Conservation (phyloP, 35 echinoderm and acorn worm genomes). For the Eucidaris tribuloides region DNA sequence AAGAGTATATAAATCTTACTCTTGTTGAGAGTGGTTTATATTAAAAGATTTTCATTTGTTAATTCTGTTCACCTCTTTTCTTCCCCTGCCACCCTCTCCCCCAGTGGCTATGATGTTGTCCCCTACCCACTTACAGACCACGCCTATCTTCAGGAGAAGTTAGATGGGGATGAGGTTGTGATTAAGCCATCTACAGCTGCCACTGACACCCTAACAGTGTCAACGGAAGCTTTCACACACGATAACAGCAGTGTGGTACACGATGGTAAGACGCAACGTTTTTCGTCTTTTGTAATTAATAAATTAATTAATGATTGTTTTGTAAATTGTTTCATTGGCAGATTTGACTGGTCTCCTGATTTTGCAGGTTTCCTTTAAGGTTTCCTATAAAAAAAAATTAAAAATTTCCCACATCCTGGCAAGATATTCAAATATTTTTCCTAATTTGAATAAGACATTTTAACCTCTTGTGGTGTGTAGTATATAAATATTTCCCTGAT, state of each 20-base stretch:
- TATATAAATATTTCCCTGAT: too few relatives aligned
- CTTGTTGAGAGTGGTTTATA: too few relatives aligned
- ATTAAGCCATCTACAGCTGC: constrained; percentile 41
- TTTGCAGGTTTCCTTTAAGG: too few relatives aligned
- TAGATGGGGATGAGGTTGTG: constrained; percentile 6
- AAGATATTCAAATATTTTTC: too few relatives aligned
- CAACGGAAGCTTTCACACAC: neutral
- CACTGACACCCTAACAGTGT: constrained; percentile 24
- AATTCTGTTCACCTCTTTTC: too few relatives aligned
- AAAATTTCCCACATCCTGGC: too few relatives aligned
- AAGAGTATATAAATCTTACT: too few relatives aligned
- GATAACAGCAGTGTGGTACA: neutral
- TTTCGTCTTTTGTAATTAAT: neutral
- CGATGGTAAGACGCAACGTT: neutral
- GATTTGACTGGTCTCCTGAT: too few relatives aligned
- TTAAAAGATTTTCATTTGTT: too few relatives aligned
- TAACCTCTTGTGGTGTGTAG: too few relatives aligned
- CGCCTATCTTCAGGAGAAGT: constrained; percentile 52
- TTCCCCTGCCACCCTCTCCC: neutral
- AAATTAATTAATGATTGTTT: neutral
- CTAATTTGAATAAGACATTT: too few relatives aligned
- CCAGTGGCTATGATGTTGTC: constrained; percentile 85
- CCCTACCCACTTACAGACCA: constrained; percentile 84
- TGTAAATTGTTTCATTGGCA: neutral
- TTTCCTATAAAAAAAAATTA: too few relatives aligned